phyloP scores from a whole-genome alignment of 1,140 invertebrate genomes.

The Drosophila aff. region DNA sequence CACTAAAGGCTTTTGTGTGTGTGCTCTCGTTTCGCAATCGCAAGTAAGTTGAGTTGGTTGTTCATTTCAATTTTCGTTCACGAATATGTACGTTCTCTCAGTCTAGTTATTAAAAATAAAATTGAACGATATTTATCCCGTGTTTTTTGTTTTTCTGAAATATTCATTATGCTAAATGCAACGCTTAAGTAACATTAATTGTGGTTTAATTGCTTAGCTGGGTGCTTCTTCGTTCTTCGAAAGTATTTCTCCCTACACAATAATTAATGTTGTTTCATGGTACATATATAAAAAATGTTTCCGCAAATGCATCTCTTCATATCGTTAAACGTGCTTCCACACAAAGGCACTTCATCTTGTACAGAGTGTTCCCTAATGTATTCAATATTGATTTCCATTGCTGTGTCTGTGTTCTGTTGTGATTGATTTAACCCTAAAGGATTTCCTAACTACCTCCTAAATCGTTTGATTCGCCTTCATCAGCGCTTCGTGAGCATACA shows the following conservation, averaged over 20 bases:
- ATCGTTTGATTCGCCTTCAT: constrained; percentile 41
- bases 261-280: constrained; percentile 10
- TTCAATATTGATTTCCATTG: constrained; percentile 17
- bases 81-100: constrained; percentile 63
- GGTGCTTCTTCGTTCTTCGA: constrained; percentile 7
- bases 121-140: constrained; percentile 16
- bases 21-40: constrained; percentile 50
- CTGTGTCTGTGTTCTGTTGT: constrained; percentile 20
- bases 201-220: constrained; percentile 41
- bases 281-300: constrained; percentile 2
- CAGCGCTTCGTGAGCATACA: constrained; percentile 28
- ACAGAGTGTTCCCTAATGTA: constrained; percentile 36
- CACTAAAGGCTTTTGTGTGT: constrained; percentile 69
- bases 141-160: constrained; percentile 17
- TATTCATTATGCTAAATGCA: constrained; percentile 67
- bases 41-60: constrained; percentile 60
- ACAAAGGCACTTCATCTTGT: constrained; percentile 65
- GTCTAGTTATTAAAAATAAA: constrained; percentile 67
- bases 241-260: constrained; percentile 32
- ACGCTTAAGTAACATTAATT: constrained; percentile 71
- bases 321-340: constrained; percentile 4
- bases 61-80: constrained; percentile 40
- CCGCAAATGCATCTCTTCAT: constrained; percentile 34
- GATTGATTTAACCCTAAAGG: constrained; percentile 39
- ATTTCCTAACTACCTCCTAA: constrained; percentile 47